Evolutionary conservation across 2,113 vertebrate genomes (phyloP), one percentile per base, ranked within the genome.

Genomic region (Mungos mungo): DNA sequence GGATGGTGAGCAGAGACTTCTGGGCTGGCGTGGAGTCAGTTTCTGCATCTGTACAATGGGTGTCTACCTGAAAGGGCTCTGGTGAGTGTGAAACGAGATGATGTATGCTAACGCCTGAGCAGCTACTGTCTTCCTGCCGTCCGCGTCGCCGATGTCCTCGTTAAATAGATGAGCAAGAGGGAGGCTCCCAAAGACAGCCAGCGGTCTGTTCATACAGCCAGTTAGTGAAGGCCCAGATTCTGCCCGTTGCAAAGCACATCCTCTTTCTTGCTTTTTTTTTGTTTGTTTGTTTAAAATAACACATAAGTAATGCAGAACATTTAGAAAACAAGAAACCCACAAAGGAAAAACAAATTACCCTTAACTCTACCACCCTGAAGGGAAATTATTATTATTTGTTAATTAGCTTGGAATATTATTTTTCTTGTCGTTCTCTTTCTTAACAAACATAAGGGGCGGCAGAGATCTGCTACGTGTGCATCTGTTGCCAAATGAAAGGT

Each of bases 301-400:
- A 35, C 21, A 3, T 69, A 72, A 83, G 91, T 52, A 88, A 79
- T 66, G 6, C 3, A 45, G 45, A 93, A 71, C 83, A 57, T 90
- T 94, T 77, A 74, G 74, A 89, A 93, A 95, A 90, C 11, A 95
- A 85, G 82, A 88, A 69, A 81, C 91, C 35, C 76, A 41, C 68
- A 66, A 45, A 93, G 83, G 76, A 72, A 54, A 95, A 95, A 45
- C 77, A 95, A 47, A 38, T 41, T 16, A 35, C 18, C 19, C 18
- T 79, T 71, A 47, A 35, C 12, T 77, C 15, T 85, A 41, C 80
- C 54, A 54, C 45, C 38, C 25, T 27, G 38, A 88, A 88, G 82
- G 33, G 83, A 85, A 96, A 66, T 86, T 29, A 60, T 83, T 69
- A 57, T 82, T 69, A 74, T 88, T 77, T 54, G 74, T 18, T 60